Percentiles rank a stretch among this genome's conserved stretches.
phyloP scores from a whole-genome alignment of 2,113 vertebrate genomes.

The Limanda limanda region DNA sequence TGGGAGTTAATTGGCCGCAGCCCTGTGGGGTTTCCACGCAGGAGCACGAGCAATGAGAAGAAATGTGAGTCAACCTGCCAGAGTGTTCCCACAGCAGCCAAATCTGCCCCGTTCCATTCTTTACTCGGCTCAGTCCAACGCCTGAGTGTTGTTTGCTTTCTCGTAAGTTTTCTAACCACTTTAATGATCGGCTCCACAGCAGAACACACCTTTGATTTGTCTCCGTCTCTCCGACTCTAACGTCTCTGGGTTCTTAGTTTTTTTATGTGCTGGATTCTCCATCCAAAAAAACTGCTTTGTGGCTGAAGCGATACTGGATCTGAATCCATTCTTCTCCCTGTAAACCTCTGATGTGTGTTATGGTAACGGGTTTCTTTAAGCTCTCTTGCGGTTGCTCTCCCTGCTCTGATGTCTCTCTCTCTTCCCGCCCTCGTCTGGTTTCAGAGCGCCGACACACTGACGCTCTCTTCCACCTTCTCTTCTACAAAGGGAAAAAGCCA shows the following conservation, averaged over 20 bases:
- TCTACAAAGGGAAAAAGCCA: too few species aligned
- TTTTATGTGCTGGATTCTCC: too few species aligned
- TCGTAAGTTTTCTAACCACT: not conserved
- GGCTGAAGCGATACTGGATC: not conserved
- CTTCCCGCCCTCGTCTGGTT: not conserved
- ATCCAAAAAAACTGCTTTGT: too few species aligned
- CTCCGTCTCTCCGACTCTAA: too few species aligned
- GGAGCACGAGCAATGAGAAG: not conserved
- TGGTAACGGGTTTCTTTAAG: not conserved
- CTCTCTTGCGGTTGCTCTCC: not conserved
- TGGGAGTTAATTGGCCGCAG: constrained; percentile 23
- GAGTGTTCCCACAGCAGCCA: not conserved
- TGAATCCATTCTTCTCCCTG: not conserved
- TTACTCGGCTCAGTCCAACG: not conserved
- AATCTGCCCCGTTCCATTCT: not conserved
- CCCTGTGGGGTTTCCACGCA: not conserved
- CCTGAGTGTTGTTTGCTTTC: too few species aligned
- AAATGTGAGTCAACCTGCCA: not conserved
- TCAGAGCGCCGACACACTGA: too few species aligned
- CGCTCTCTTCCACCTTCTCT: not conserved
- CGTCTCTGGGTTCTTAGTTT: too few species aligned
- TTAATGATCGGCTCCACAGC: not conserved
- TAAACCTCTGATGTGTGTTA: not conserved
- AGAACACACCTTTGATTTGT: not conserved
- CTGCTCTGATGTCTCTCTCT: not conserved